Base-by-base conservation (phyloP, 2,888 invertebrate genomes). In the Acanthosepion lycidas region DNA sequence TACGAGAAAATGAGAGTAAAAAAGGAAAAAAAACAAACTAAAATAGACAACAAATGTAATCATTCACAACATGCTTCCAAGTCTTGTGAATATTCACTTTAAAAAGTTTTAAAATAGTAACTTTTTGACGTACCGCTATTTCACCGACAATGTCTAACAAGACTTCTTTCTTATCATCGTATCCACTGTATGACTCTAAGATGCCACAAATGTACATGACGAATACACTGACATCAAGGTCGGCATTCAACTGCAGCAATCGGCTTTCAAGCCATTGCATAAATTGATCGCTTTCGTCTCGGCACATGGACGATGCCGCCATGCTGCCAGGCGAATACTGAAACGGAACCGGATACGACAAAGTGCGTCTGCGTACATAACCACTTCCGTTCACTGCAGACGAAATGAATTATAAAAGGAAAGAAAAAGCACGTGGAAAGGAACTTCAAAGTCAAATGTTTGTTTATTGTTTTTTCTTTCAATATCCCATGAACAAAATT, bases 191-290 rank as follows among this genome's bases (percentile, higher is more conserved):
- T 94, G 96, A 96, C 42, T 97, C 97, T 23, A 97, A 95, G 91
- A 97, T 96, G 20, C 97, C 96, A 9, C 96, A 96, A 55, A 97
- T 96, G 94, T 97, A 97, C 8, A 96, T 96, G 8, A 96, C 97
- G 96, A 97, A 97, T 1, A 97, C 96, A 94, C 97, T 97, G 48
- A 96, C 96, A 95, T 97, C 97, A 0, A 96, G 96, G 91, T 97
- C 97, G 9, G 96, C 96, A 94, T 97, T 97, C 18, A 96, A 95
- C 18, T 96, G 96, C 33, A 96, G 95, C 55, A 97, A 95, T 94
- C 96, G 97, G 94, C 96, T 95, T 64, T 96, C 96, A 55, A 97
- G 95, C 97, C 97, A 97, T 26, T 94, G 95, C 94, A 96, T 96
- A 95, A 94, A 94, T n/a, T 55, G 53, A 33, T 55, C 23, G 15